Base-by-base conservation (phyloP, 2,888 invertebrate genomes). In the Microplitis manilae region DNA sequence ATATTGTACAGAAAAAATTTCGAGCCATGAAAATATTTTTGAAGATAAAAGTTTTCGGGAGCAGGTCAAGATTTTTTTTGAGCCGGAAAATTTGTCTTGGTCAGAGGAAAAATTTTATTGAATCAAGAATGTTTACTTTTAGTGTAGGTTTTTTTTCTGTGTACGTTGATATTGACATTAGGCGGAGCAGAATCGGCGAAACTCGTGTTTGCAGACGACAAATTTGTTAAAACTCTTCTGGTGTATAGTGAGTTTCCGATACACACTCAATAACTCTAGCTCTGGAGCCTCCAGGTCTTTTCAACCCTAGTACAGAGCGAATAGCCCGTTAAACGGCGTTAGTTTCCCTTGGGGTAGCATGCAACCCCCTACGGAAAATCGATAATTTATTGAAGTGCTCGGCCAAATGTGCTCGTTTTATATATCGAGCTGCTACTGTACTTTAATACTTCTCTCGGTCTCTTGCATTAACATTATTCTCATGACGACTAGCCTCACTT, bases 361-460 rank as follows among this genome's bases (percentile, higher is more conserved):
- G 65, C 41, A 68, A 50, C 68, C 40, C 67, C 61, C 68, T 68
- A 68, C 30, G 61, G 68, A 68, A 77, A 77, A 77, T 77, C 73
- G 68, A 77, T 77, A 77, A 77, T 77, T 77, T 73, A 68, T 68
- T 69, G 62, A 41, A 77, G 73, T 62, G 72, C 68, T 77, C 39
- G 41, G 73, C 72, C 68, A 77, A 77, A 77, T 77, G 62, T 73
- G 15, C 68, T 62, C 20, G 76, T 68, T 73, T 30, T 30, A 30
- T 30, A 67, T 71, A 76, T 17, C 17, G 15, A 17, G 30, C 30
- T 30, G 30, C 30, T 30, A 30, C 30, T 17, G 38, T 40, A 40
- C 13, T 30, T 30, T 65, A 30, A 65, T 65, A 65, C 13, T 65
- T 30, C 13, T 6, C 50, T 13, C 13, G 50, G 8, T 13, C 50